These are phyloP conservation scores for Psammodynastes pulverulentus DNA, from an alignment of 2,113 vertebrate species.

Conservation along the genomic window DNA sequence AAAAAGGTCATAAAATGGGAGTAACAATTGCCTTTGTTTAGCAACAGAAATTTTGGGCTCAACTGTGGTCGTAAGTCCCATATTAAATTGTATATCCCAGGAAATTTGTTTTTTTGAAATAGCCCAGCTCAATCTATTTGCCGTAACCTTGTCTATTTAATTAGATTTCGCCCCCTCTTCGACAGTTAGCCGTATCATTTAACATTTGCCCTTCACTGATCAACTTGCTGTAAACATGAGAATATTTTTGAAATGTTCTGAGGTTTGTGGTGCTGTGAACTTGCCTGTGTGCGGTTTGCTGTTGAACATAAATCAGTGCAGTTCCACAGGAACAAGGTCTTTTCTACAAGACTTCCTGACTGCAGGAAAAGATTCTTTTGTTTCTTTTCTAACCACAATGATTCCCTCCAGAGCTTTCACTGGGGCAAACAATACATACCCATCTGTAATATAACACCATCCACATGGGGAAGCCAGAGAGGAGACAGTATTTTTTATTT, in stretches of 20 bases:
- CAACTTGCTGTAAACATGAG: background rate
- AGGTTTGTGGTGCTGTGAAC: background rate
- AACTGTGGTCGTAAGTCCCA: background rate
- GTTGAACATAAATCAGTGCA: background rate
- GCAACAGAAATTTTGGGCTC: background rate
- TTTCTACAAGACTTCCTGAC: slow-evolving; percentile 28
- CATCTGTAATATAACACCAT: background rate
- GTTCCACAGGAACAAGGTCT: background rate
- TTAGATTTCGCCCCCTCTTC: background rate
- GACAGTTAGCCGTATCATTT: background rate
- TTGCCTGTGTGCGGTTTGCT: background rate
- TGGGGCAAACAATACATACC: slow-evolving; percentile 21
- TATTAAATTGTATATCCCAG: background rate
- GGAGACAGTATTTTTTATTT: background rate
- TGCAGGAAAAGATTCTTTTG: background rate
- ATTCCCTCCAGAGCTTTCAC: slow-evolving; percentile 9
- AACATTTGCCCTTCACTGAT: background rate
- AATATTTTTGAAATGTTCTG: background rate
- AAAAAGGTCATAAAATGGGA: background rate
- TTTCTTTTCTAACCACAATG: slow-evolving; percentile 34
- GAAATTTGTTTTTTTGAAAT: background rate
- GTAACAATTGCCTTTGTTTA: background rate
- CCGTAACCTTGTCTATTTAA: background rate
- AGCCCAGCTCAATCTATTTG: background rate
- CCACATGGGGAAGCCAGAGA: background rate